Conservation (phyloP, 2,888 invertebrate genomes). For the Blastobasis adustella region DNA sequence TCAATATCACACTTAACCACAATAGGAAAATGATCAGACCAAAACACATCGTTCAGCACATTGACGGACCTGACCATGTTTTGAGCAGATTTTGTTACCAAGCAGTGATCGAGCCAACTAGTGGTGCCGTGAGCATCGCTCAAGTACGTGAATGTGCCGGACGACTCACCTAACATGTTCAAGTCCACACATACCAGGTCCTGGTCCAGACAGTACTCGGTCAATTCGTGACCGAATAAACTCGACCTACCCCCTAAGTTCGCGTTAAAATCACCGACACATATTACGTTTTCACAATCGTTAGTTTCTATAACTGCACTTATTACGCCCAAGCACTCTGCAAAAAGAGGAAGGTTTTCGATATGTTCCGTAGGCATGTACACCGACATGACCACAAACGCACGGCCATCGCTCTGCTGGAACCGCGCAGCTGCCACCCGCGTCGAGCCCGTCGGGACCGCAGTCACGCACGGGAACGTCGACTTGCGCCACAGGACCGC, state of each 20-base stretch:
- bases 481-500: not conserved
- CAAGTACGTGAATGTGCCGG: not conserved
- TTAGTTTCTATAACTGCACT: constrained; percentile 1
- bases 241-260: not conserved
- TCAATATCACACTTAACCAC: not conserved
- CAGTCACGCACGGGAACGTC: not conserved
- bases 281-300: not conserved
- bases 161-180: not conserved
- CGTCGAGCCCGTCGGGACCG: not conserved
- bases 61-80: not conserved
- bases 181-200: not conserved
- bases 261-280: constrained; percentile 2
- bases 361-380: constrained; percentile 1
- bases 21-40: not conserved
- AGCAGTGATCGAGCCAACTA: constrained; percentile 8
- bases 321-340: not conserved
- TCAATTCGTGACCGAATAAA: not conserved
- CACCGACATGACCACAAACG: not conserved
- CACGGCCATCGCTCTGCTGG: not conserved
- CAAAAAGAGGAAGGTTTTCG: constrained; percentile 1
- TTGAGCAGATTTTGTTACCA: not conserved
- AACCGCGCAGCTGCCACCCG: no score
- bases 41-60: not conserved
- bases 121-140: not conserved
- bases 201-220: not conserved